A percentile compares a stretch with the other conserved stretches of the same genome.
Conservation (phyloP, 2,113 vertebrate genomes). For the Mohoua ochrocephala region DNA sequence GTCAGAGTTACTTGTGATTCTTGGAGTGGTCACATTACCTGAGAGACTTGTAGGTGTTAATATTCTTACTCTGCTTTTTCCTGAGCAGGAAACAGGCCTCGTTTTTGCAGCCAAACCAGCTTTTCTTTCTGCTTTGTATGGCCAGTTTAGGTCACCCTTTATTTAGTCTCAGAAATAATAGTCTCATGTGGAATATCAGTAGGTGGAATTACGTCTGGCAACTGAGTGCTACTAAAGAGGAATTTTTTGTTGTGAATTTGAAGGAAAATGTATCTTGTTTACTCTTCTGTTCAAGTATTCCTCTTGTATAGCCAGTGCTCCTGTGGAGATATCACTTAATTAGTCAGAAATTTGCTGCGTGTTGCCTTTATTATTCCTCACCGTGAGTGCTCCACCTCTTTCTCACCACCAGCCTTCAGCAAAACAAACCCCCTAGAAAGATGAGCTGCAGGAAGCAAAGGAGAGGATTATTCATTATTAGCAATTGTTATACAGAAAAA, state of each 20-base stretch:
- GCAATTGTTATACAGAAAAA: background rate
- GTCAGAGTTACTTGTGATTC: background rate
- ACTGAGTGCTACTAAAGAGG: background rate
- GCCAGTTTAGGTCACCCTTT: background rate
- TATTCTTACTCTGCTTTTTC: background rate
- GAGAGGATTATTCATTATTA: slow-evolving; percentile 44
- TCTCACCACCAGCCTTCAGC: slow-evolving; percentile 32
- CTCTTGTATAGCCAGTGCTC: background rate
- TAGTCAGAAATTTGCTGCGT: slow-evolving; percentile 47
- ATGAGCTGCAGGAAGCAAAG: slow-evolving; percentile 5
- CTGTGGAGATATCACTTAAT: slow-evolving; percentile 40
- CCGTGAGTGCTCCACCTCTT: slow-evolving; percentile 19
- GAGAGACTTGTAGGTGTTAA: background rate
- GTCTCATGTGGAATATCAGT: background rate
- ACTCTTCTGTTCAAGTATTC: background rate
- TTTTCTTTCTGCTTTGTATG: background rate
- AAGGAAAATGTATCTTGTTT: background rate
- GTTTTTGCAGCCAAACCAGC: background rate
- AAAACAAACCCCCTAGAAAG: slow-evolving; percentile 42
- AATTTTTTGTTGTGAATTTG: background rate
- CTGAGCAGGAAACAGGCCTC: background rate
- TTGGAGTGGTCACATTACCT: background rate
- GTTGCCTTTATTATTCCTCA: slow-evolving; percentile 45
- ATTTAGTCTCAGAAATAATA: background rate
- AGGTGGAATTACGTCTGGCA: background rate